Evolutionary conservation across 2,797 vertebrate genomes (phyloP).

Genomic region (Anguilla marmorata): DNA sequence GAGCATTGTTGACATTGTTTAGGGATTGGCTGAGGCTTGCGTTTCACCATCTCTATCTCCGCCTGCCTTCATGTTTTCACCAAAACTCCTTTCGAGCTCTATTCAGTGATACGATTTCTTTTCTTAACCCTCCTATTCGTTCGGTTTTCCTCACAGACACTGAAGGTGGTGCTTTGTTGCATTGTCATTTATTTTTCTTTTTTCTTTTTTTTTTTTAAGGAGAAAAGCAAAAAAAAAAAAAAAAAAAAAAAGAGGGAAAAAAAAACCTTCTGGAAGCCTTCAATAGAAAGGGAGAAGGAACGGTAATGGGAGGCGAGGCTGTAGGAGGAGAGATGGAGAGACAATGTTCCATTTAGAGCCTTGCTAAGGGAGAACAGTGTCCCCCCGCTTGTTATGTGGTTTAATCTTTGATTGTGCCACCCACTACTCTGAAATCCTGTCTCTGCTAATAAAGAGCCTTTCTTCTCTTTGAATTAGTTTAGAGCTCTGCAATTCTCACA

Average conservation of each 20-base stretch:
- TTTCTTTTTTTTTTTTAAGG: neutral
- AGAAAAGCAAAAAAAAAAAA: neutral
- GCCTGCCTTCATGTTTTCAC: neutral
- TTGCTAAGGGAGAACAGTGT: neutral
- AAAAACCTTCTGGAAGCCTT: neutral
- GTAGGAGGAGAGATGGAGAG: neutral
- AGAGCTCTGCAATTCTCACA: neutral
- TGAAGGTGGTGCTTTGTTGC: slow-evolving; percentile 6
- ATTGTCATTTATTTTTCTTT: neutral
- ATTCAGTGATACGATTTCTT: neutral
- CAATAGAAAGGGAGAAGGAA: neutral
- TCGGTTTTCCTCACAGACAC: neutral
- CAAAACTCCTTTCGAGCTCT: neutral
- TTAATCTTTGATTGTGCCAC: slow-evolving; percentile 25
- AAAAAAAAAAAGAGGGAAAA: neutral
- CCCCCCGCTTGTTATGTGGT: slow-evolving; percentile 13
- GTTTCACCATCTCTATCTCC: slow-evolving; percentile 4
- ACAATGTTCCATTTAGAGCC: slow-evolving; percentile 4
- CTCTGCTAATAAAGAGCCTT: slow-evolving; percentile 5
- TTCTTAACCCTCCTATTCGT: neutral
- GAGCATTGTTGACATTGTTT: slow-evolving; percentile 12
- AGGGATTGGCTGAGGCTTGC: neutral
- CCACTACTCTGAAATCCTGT: slow-evolving; percentile 10
- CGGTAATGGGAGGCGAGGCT: neutral
- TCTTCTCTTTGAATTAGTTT: slow-evolving; percentile 14